Percentiles rank a stretch among this genome's conserved stretches.
These are phyloP conservation scores for Xylota segnis DNA, from an alignment of 2,888 invertebrate genomes.

Conservation along the genomic window DNA sequence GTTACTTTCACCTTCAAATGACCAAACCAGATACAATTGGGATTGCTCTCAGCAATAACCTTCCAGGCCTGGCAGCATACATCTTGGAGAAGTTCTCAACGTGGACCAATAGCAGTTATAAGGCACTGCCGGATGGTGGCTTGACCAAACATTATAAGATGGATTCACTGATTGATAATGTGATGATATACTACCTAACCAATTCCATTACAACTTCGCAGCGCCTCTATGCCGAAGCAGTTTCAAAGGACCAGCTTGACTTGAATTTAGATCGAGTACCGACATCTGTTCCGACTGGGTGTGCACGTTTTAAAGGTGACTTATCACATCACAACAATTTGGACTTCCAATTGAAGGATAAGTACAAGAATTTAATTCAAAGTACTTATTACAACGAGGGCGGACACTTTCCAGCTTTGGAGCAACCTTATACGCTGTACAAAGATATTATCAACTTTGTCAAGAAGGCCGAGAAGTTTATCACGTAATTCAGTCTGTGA, in stretches of 20 bases:
- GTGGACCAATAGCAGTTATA: conserved; percentile 87
- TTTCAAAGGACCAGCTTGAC: conserved; percentile 79
- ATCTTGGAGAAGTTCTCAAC: conserved; percentile 94
- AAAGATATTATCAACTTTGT: conserved; percentile 89
- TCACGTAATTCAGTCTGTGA: no score
- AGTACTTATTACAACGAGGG: conserved; percentile 88
- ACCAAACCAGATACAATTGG: conserved; percentile 96
- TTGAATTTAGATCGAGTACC: conserved; percentile 85
- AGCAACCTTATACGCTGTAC: conserved; percentile 90
- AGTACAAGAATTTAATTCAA: conserved; percentile 89
- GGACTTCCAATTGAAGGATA: conserved; percentile 86
- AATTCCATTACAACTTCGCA: conserved; percentile 89
- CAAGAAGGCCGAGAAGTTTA: conserved; percentile 79
- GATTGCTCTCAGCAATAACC: conserved; percentile 84
- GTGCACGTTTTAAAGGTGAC: conserved; percentile 91
- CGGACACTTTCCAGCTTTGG: conserved; percentile 95
- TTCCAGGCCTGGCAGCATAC: conserved; percentile 94
- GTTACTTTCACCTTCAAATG: conserved; percentile 91
- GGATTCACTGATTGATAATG: conserved; percentile 87
- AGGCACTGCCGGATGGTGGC: conserved; percentile 87
- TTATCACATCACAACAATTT: conserved; percentile 85
- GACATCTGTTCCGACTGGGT: conserved; percentile 89
- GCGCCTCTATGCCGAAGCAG: conserved; percentile 88
- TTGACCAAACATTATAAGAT: conserved; percentile 86
- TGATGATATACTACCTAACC: conserved; percentile 93